A percentile compares a stretch with the other conserved stretches of the same genome.
phyloP scores from a whole-genome alignment of 2,113 vertebrate genomes.

The rat (Rattus norvegicus) region DNA sequence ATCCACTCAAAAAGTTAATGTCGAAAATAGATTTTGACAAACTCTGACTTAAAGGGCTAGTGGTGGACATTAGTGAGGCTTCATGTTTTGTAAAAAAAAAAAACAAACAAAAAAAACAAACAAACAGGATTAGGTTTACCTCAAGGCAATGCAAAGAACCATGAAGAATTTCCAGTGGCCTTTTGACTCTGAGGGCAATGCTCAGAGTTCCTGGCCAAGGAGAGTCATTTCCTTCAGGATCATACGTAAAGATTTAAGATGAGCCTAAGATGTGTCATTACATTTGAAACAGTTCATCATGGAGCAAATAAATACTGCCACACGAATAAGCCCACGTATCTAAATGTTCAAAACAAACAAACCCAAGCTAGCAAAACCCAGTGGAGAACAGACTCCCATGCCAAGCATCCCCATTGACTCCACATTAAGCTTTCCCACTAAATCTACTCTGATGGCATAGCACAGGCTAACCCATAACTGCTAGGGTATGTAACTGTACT shows the following conservation, averaged over 20 bases:
- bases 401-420: not conserved
- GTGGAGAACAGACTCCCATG: not conserved
- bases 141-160: not conserved
- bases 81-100: not conserved
- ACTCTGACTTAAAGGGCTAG: not conserved
- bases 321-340: not conserved
- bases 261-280: not conserved
- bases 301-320: slow-evolving; percentile 7
- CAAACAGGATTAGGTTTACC: not conserved
- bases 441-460: not conserved
- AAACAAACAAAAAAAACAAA: not conserved
- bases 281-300: slow-evolving; percentile 32
- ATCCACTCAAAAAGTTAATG: not conserved
- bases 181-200: not conserved
- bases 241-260: not conserved
- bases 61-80: not conserved
- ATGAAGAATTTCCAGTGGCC: not conserved
- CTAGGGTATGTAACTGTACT: not conserved
- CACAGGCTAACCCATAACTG: not conserved
- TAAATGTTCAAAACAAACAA: not conserved
- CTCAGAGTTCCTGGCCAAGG: slow-evolving; percentile 15
- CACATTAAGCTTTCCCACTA: not conserved
- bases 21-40: slow-evolving; percentile 35
- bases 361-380: not conserved
- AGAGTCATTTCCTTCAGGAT: slow-evolving; percentile 50